Evolutionary conservation across 2,888 invertebrate genomes (phyloP).

Genomic region (Drosophila mulleri): DNA sequence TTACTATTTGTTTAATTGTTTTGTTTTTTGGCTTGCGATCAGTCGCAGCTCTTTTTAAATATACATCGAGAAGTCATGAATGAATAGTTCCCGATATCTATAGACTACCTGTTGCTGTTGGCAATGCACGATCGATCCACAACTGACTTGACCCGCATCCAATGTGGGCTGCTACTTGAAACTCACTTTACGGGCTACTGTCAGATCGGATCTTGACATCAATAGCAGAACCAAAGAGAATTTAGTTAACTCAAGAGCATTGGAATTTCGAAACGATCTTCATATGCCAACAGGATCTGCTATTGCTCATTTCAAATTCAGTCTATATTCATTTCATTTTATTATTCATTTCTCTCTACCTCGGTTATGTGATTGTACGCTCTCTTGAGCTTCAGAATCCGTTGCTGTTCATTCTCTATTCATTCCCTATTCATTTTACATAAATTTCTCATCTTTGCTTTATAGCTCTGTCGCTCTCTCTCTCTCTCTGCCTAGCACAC

Average conservation of each 20-base stretch:
- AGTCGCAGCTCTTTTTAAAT: slow-evolving; percentile 23
- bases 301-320: not conserved
- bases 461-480: not conserved
- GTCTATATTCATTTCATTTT: not conserved
- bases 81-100: slow-evolving; percentile 32
- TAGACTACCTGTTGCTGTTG: slow-evolving; percentile 58
- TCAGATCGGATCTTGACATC: slow-evolving; percentile 59
- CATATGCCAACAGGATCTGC: not conserved
- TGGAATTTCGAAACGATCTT: not conserved
- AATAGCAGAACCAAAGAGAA: slow-evolving; percentile 21
- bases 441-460: not conserved
- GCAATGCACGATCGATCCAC: slow-evolving; percentile 56
- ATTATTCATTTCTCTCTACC: not conserved
- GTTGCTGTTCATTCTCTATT: not conserved
- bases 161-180: slow-evolving; percentile 39
- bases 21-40: slow-evolving; percentile 20
- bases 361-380: too few species aligned
- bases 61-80: slow-evolving; percentile 37
- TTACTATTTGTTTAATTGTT: slow-evolving; percentile 38
- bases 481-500: not conserved
- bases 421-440: not conserved
- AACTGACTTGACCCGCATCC: slow-evolving; percentile 62
- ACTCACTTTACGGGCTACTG: slow-evolving; percentile 46
- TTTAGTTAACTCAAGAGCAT: slow-evolving; percentile 4
- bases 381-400: not conserved